Evolutionary conservation across 2,797 vertebrate species (phyloP).

Genomic region (Pelochelys cantorii): DNA sequence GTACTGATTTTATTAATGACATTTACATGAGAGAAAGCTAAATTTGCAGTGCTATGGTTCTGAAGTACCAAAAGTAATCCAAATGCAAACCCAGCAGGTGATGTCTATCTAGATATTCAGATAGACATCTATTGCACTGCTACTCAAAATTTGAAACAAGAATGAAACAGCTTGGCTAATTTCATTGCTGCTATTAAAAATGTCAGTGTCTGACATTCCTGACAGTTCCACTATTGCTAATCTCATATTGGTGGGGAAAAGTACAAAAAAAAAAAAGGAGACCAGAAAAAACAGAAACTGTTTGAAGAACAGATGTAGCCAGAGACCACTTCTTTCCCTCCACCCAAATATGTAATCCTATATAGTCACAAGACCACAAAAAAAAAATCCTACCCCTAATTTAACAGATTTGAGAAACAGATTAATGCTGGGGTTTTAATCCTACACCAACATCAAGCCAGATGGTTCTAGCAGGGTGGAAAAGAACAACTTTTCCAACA

Average conservation of each 20-base stretch:
- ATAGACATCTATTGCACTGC: not conserved
- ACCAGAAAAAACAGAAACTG: not conserved
- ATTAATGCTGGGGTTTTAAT: no score
- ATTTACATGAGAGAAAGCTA: not conserved
- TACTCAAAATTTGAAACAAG: not conserved
- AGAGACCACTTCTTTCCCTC: no score
- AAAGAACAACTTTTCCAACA: no score
- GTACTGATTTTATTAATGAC: not conserved
- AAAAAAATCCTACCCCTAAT: not conserved
- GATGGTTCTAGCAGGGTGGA: no score
- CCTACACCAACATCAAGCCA: no score
- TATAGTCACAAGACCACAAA: not conserved
- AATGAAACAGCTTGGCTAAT: not conserved
- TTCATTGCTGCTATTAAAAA: not conserved
- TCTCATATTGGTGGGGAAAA: not conserved
- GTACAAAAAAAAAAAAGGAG: not conserved
- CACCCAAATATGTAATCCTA: not conserved
- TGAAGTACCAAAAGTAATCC: not conserved
- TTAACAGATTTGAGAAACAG: no score
- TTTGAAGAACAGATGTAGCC: not conserved
- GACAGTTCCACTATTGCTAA: no score
- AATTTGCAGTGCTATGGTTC: not conserved
- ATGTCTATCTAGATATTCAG: not conserved
- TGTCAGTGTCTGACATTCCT: not conserved
- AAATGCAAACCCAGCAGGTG: not conserved